Evolutionary conservation across 2,113 vertebrate species (phyloP).

Genomic region (Ctenomys sociabilis): DNA sequence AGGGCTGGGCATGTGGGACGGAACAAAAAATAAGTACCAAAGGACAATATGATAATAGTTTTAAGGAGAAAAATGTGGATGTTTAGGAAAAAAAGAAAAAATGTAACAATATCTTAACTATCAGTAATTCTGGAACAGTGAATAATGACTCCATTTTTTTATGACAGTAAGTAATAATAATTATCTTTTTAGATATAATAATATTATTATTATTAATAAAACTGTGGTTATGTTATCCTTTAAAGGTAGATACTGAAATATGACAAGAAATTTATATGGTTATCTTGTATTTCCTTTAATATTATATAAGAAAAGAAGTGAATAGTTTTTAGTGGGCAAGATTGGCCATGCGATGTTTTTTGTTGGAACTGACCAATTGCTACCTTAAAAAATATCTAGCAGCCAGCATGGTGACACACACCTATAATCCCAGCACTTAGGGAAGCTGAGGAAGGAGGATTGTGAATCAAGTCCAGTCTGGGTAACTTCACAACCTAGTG

Average conservation of each 20-base stretch:
- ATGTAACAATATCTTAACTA: neutral
- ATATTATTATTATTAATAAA: no score
- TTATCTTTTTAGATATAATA: conserved; percentile 34
- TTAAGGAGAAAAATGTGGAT: neutral
- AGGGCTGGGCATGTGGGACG: neutral
- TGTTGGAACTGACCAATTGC: neutral
- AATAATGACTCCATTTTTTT: neutral
- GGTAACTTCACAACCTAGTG: neutral
- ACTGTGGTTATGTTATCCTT: neutral
- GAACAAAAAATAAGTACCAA: conserved; percentile 18
- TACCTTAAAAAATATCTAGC: neutral
- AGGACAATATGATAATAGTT: conserved; percentile 10
- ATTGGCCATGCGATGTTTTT: neutral
- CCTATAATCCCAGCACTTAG: neutral
- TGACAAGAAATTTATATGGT: conserved; percentile 12
- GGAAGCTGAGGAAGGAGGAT: neutral
- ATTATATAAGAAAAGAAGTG: neutral
- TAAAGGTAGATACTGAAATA: conserved; percentile 32
- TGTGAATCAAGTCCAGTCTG: neutral
- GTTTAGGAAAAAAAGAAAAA: neutral
- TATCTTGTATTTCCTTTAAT: conserved; percentile 51
- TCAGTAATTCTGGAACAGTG: neutral
- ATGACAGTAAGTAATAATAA: conserved; percentile 22
- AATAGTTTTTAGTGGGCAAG: neutral
- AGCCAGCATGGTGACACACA: neutral